Evolutionary conservation across 2,113 vertebrate genomes (phyloP).

Genomic region (Geothlypis trichas): DNA sequence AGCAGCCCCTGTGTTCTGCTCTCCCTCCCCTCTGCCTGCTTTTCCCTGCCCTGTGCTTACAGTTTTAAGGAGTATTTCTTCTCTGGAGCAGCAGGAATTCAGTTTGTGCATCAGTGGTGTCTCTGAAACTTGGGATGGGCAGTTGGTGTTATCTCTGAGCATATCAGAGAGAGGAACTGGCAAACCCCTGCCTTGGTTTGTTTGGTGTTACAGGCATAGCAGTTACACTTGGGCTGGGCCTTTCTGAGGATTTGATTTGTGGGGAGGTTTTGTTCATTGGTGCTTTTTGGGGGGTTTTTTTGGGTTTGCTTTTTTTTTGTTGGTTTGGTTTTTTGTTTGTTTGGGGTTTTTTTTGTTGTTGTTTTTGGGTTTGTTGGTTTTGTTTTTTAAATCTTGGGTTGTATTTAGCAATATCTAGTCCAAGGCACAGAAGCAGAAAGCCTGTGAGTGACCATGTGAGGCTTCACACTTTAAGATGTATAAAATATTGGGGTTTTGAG

Average conservation of each 20-base stretch:
- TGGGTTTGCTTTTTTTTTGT: too few species aligned
- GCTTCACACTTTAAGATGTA: too few species aligned
- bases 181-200: neutral
- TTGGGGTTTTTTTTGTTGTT: too few species aligned
- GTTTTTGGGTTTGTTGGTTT: too few species aligned
- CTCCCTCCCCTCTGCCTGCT: accelerated
- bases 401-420: accelerated
- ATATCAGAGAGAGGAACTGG: too few species aligned
- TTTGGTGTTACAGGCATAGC: too few species aligned
- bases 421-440: neutral
- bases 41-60: neutral
- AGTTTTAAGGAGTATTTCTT: accelerated
- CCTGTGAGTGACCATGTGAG: too few species aligned
- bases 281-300: accelerated
- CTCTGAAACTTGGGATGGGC: accelerated
- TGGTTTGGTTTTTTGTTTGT: too few species aligned
- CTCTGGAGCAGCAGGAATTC: neutral
- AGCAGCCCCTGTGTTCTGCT: neutral
- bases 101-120: neutral
- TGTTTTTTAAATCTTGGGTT: neutral
- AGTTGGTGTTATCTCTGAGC: neutral
- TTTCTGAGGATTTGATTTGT: neutral
- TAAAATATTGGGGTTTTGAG: accelerated
- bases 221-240: accelerated
- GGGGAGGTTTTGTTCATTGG: neutral